Conservation (phyloP, 2,113 vertebrate species). For the Zosterops lateralis region DNA sequence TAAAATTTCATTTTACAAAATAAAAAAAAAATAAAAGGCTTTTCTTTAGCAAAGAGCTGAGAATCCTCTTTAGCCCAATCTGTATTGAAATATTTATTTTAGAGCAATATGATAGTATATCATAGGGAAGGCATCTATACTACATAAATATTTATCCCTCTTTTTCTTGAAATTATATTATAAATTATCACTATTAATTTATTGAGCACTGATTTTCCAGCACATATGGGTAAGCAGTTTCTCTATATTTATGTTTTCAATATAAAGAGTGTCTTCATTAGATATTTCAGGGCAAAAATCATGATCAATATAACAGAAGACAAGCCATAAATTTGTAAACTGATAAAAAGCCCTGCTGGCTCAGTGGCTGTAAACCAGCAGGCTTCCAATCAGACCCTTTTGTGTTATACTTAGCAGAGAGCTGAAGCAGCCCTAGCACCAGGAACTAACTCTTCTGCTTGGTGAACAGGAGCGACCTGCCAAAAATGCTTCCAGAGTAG, state of each 20-base stretch:
- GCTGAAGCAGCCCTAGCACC: not conserved
- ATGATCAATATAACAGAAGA: not conserved
- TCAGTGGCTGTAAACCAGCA: not conserved
- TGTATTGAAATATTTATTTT: not conserved
- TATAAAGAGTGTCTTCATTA: not conserved
- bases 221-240: not conserved
- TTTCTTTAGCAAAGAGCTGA: not conserved
- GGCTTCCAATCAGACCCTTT: not conserved
- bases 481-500: not conserved
- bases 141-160: not conserved
- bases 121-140: not conserved
- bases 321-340: not conserved
- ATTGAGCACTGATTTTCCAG: not conserved
- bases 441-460: not conserved
- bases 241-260: not conserved
- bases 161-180: not conserved
- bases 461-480: not conserved
- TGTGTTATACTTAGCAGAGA: not conserved
- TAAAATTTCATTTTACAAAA: not conserved
- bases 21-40: not conserved
- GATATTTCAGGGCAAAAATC: not conserved
- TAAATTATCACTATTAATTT: not conserved
- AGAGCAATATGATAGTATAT: not conserved
- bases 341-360: not conserved
- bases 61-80: not conserved